Percentiles rank a stretch among this genome's conserved stretches.
Evolutionary conservation across 2,888 invertebrate genomes (phyloP).

Genomic region (Drosophila greeni): DNA sequence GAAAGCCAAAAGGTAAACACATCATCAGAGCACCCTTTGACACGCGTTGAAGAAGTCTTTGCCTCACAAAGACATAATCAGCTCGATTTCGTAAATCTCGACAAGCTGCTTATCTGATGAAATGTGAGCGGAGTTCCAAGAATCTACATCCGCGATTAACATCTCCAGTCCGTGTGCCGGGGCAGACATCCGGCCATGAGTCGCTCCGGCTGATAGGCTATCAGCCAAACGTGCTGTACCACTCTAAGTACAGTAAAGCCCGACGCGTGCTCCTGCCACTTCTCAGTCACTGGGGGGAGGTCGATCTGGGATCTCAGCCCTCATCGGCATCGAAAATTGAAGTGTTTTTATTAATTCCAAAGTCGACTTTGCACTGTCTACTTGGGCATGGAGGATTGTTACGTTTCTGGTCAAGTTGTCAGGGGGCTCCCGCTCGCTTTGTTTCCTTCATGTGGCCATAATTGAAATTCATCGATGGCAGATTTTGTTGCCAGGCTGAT

Average conservation of each 20-base stretch:
- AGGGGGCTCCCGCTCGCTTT: constrained; percentile 15
- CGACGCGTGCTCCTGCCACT: constrained; percentile 62
- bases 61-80: constrained; percentile 63
- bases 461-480: constrained; percentile 66
- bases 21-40: constrained; percentile 54
- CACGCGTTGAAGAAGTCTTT: constrained; percentile 52
- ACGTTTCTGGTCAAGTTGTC: constrained; percentile 58
- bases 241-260: constrained; percentile 62
- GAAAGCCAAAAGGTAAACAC: constrained; percentile 69
- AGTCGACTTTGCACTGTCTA: constrained; percentile 50
- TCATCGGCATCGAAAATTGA: constrained; percentile 75
- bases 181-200: constrained; percentile 53
- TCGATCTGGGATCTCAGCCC: constrained; percentile 24
- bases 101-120: constrained; percentile 76
- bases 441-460: constrained; percentile 45
- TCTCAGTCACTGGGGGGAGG: constrained; percentile 2
- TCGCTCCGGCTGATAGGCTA: constrained; percentile 60
- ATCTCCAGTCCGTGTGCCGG: constrained; percentile 63
- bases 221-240: constrained; percentile 52
- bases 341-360: constrained; percentile 72
- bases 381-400: constrained; percentile 45
- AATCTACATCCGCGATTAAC: constrained; percentile 64
- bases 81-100: constrained; percentile 73
- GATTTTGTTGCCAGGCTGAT: constrained; percentile 58
- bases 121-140: constrained; percentile 70